These are phyloP conservation scores for Stylophora pistillata DNA, from an alignment of 64 coral and sea anemone genomes.

Conservation along the genomic window DNA sequence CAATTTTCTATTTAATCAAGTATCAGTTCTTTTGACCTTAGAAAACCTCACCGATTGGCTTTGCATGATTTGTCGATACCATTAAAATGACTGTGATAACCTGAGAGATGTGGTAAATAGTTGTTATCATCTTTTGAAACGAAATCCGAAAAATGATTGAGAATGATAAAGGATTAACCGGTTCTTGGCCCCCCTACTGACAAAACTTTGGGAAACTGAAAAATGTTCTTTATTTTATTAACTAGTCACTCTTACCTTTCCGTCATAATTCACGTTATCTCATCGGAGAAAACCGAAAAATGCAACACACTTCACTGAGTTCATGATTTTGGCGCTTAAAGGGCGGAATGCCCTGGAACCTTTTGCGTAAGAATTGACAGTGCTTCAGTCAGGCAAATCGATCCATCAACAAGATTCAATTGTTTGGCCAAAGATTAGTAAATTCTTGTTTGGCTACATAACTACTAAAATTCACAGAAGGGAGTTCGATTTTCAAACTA, in stretches of 20 bases:
- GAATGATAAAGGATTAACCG: too few relatives aligned
- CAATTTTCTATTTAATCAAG: too few relatives aligned
- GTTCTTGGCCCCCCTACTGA: too few relatives aligned
- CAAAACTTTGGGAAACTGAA: too few relatives aligned
- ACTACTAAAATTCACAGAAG: background rate
- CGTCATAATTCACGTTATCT: background rate
- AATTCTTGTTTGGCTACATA: slow-evolving; percentile 73
- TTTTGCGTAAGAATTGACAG: background rate
- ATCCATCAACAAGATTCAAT: slow-evolving; percentile 38
- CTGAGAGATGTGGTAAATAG: too few relatives aligned
- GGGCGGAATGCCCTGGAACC: background rate
- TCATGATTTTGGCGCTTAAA: background rate
- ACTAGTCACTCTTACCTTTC: background rate
- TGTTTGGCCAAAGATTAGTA: slow-evolving; percentile 16
- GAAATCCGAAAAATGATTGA: too few relatives aligned
- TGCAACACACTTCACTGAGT: background rate
- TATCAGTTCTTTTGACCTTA: too few relatives aligned
- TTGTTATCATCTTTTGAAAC: too few relatives aligned
- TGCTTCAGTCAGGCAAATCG: background rate
- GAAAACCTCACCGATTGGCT: too few relatives aligned
- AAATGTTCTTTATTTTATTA: too few relatives aligned
- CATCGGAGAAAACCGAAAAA: background rate
- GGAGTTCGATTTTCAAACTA: background rate
- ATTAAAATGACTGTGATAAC: too few relatives aligned
- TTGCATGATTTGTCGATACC: too few relatives aligned